These are phyloP conservation scores for Dioctria linearis DNA, from an alignment of 2,888 invertebrate genomes.

Conservation along the genomic window DNA sequence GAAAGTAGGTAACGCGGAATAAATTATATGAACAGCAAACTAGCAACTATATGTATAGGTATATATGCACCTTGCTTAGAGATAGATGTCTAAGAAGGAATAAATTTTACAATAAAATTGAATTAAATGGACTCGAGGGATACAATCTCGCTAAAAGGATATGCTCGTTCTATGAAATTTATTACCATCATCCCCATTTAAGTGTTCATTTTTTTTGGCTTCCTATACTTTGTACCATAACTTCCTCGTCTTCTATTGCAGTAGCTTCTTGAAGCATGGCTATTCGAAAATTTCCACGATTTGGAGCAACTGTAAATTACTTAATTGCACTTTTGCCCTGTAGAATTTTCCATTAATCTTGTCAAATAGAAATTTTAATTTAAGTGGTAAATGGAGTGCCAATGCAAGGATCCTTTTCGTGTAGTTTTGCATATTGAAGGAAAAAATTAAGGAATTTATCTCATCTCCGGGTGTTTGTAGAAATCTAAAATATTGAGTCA, in stretches of 20 bases:
- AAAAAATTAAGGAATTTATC: too few relatives aligned
- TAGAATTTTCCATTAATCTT: slow-evolving; percentile 33
- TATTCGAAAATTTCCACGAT: not conserved
- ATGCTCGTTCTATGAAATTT: slow-evolving; percentile 39
- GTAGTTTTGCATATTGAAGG: too few relatives aligned
- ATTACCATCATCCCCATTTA: slow-evolving; percentile 39
- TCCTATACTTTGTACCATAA: not conserved
- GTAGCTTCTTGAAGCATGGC: not conserved
- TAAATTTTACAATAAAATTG: slow-evolving; percentile 48
- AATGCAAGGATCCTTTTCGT: not conserved
- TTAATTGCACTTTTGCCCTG: slow-evolving; percentile 32
- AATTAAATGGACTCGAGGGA: slow-evolving; percentile 37
- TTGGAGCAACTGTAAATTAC: slow-evolving; percentile 29
- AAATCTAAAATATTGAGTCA: too few relatives aligned
- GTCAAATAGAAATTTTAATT: not conserved
- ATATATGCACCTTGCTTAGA: not conserved
- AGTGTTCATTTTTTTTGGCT: slow-evolving; percentile 34
- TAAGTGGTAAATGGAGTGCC: not conserved
- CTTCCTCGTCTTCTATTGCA: not conserved
- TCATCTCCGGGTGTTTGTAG: too few relatives aligned
- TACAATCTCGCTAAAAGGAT: slow-evolving; percentile 47
- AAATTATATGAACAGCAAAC: slow-evolving; percentile 27
- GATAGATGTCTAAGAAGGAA: slow-evolving; percentile 29
- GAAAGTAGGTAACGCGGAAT: not conserved
- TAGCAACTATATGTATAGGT: slow-evolving; percentile 10